Evolutionary conservation across 2,888 invertebrate species (phyloP).

Genomic region (Lycophotia porphyrea): DNA sequence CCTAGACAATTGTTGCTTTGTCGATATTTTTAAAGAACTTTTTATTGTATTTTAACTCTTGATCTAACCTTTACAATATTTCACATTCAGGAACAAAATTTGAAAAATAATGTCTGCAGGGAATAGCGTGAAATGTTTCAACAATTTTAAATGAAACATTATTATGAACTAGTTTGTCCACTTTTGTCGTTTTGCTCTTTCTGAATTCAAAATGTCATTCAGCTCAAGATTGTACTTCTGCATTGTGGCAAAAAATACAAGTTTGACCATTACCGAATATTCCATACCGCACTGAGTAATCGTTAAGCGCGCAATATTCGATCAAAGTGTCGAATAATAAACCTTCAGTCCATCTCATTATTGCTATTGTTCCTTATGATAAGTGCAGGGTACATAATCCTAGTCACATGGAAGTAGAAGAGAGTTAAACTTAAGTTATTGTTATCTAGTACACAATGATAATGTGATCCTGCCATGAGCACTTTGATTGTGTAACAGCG

Average conservation of each 20-base stretch:
- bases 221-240: conserved; percentile 18
- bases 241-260: neutral
- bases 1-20: conserved; percentile 2
- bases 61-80: neutral
- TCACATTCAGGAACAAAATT: neutral
- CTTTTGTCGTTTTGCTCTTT: neutral
- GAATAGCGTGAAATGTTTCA: neutral
- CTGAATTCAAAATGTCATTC: neutral
- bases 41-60: neutral
- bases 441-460: conserved; percentile 37
- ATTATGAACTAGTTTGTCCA: neutral
- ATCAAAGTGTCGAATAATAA: neutral
- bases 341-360: conserved; percentile 19
- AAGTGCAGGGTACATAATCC: conserved; percentile 72
- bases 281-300: neutral
- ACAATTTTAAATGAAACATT: neutral
- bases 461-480: neutral
- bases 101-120: neutral
- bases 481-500: neutral
- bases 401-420: conserved; percentile 57
- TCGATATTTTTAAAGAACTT: neutral
- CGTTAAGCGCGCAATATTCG: neutral
- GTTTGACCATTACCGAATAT: conserved; percentile 10
- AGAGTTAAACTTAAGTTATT: conserved; percentile 38
- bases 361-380: conserved; percentile 51